These are phyloP conservation scores for Xiphorhynchus elegans DNA, from an alignment of 2,113 vertebrate species.

Conservation along the genomic window DNA sequence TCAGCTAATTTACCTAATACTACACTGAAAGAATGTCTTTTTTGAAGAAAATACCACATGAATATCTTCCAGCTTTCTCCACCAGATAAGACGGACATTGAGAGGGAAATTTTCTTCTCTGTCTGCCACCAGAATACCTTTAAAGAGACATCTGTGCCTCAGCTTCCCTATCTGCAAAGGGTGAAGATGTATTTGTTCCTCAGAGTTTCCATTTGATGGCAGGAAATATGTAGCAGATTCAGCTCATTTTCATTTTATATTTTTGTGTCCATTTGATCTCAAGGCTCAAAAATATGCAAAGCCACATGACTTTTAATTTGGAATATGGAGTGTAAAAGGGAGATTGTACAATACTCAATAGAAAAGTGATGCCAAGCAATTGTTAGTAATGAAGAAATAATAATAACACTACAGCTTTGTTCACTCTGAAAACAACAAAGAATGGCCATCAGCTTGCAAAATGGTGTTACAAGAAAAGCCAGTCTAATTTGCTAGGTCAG, in stretches of 20 bases:
- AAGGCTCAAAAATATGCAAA: conserved; percentile 17
- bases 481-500: background rate
- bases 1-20: conserved; percentile 34
- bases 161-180: background rate
- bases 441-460: background rate
- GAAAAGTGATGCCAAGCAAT: conserved; percentile 10
- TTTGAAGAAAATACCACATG: conserved; percentile 9
- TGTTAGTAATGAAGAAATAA: conserved; percentile 20
- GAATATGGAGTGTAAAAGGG: conserved; percentile 6
- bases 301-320: background rate
- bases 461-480: background rate
- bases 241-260: conserved; percentile 6
- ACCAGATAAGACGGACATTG: background rate
- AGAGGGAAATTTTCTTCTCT: background rate
- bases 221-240: conserved; percentile 45
- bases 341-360: background rate
- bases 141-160: conserved; percentile 34
- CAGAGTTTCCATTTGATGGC: background rate
- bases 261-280: conserved; percentile 30
- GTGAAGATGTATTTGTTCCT: background rate
- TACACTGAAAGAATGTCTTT: conserved; percentile 10
- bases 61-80: background rate
- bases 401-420: background rate
- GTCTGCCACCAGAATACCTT: background rate
- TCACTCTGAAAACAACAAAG: background rate